phyloP scores from a whole-genome alignment of 1,140 invertebrate genomes.

The Mya arenaria region DNA sequence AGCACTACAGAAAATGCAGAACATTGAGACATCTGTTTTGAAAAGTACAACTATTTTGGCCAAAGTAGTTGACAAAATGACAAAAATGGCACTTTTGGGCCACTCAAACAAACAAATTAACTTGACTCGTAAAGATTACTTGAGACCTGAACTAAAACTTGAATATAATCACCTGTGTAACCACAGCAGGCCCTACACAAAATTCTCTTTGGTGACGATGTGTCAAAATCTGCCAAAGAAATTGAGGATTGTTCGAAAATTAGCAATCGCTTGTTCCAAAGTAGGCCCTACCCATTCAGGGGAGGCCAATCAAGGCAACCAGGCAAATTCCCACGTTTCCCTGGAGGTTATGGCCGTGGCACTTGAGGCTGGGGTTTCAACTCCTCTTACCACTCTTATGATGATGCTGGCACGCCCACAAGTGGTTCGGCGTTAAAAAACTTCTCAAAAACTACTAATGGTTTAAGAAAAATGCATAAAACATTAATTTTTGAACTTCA shows the following conservation, averaged over 20 bases:
- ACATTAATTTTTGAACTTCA: too few relatives aligned
- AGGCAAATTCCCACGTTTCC: too few relatives aligned
- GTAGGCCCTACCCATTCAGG: too few relatives aligned
- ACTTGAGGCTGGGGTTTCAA: too few relatives aligned
- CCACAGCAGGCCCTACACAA: not conserved
- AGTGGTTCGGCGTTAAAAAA: too few relatives aligned
- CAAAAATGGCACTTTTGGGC: conserved; percentile 13
- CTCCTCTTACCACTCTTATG: too few relatives aligned
- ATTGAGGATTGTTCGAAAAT: conserved; percentile 48
- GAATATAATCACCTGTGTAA: conserved; percentile 33
- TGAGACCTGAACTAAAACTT: conserved; percentile 29
- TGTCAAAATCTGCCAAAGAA: conserved; percentile 38
- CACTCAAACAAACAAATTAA: conserved; percentile 52
- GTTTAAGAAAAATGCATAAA: too few relatives aligned
- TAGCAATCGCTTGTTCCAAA: conserved; percentile 1
- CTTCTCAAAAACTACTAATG: too few relatives aligned
- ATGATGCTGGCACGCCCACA: too few relatives aligned
- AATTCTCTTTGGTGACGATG: conserved; percentile 48
- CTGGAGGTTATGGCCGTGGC: too few relatives aligned
- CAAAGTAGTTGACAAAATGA: conserved; percentile 21
- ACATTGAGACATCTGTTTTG: conserved; percentile 24
- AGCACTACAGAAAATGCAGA: conserved; percentile 42
- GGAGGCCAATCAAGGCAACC: too few relatives aligned
- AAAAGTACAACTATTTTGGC: conserved; percentile 35
- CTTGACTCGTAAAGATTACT: conserved; percentile 19